Evolutionary conservation across 2,113 vertebrate genomes (phyloP).

Genomic region (Octodon degus): DNA sequence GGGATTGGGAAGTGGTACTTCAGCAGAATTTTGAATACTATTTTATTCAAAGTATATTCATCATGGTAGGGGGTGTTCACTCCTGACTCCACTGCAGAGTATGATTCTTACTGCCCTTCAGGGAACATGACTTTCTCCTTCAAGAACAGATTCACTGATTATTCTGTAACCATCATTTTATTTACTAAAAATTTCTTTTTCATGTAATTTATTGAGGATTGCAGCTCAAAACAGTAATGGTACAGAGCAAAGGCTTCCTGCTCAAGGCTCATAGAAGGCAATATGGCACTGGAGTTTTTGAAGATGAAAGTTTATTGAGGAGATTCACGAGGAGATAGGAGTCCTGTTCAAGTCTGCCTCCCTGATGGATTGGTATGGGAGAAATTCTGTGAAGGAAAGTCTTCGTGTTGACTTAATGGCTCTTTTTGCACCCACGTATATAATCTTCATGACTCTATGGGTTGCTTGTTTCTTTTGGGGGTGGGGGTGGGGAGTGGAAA

Average conservation of each 20-base stretch:
- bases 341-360: neutral
- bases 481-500: neutral
- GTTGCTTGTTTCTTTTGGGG: no score
- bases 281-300: neutral
- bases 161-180: neutral
- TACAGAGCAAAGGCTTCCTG: neutral
- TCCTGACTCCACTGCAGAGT: neutral
- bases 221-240: neutral
- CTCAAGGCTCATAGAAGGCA: neutral
- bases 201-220: neutral
- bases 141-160: neutral
- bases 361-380: no score
- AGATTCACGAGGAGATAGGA: neutral
- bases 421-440: no score
- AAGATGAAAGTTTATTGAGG: neutral
- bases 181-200: neutral
- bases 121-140: neutral
- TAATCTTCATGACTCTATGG: no score
- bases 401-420: neutral
- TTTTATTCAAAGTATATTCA: neutral
- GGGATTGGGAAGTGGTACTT: neutral
- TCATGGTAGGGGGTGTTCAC: neutral
- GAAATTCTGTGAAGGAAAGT: neutral
- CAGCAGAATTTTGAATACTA: neutral
- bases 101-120: neutral